Base-by-base conservation (phyloP, 2,888 invertebrate species). In the Rhamphomyia laevipes region DNA sequence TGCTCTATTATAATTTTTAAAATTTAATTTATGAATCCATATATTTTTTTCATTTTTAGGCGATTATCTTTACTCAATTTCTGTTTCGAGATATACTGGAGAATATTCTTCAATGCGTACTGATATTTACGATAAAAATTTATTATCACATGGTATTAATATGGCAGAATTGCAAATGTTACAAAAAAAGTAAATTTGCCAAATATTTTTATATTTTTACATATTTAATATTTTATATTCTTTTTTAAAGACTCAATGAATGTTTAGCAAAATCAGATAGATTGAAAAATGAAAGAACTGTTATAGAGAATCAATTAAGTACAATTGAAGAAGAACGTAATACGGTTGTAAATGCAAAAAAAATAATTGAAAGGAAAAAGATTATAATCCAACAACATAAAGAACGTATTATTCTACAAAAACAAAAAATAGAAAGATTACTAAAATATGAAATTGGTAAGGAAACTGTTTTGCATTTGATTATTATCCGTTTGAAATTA, bases 41-140 rank as follows among this genome's bases (percentile, higher is more conserved):
- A 16, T 51, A 48, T 13, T 16, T 21, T 44, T 52, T n/a, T n/a
- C n/a, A n/a, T n/a, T n/a, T 57, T 53, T 48, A 82, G 84, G 76
- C 44, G 76, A 75, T 57, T 76, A 77, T 53, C 66, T 73, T 12
- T 83, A 79, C 64, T 56, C 61, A 1, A 75, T 81, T 0, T 75
- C 68, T 1, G 67, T 73, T 48, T 87, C 87, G 0, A 75, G 74
- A 18, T 86, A 86, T 63, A 78, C 82, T 3, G 73, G 75, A 0
- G 76, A 74, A 44, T 77, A 74, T 52, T 80, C 79, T 1, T 75
- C 76, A 4, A 74, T 76, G 9, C 80, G 79, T 17, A 68, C 66
- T 11, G 72, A 73, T 51, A 73, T 86, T 3, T 56, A 61, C 1
- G 71, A 74, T 1, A 74, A 76, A 45, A 72, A 73, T 9, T 63